A percentile compares a stretch with the other conserved stretches of the same genome.
These are phyloP conservation scores for Drosophila kikkawai DNA, from an alignment of 1,140 invertebrate species.

Conservation along the genomic window DNA sequence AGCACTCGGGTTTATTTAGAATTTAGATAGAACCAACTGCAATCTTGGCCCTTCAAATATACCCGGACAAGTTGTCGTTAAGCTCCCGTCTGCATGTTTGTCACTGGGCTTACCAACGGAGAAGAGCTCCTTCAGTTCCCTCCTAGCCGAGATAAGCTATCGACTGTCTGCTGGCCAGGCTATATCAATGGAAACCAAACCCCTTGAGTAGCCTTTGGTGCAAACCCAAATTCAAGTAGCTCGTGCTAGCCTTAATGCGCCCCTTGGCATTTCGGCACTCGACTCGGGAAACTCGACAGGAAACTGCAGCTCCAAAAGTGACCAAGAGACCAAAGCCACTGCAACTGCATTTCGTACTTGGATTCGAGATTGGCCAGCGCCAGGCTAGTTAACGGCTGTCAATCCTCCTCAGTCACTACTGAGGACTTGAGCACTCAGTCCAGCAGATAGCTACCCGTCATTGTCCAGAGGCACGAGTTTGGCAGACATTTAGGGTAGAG, in stretches of 20 bases:
- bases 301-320: slow-evolving; percentile 54
- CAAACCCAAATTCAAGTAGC: slow-evolving; percentile 42
- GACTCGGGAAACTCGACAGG: slow-evolving; percentile 18
- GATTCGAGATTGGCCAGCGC: slow-evolving; percentile 43
- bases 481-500: neutral
- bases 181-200: slow-evolving; percentile 15
- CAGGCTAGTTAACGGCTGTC: slow-evolving; percentile 42
- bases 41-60: slow-evolving; percentile 26
- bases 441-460: slow-evolving; percentile 60
- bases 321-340: slow-evolving; percentile 33
- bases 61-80: slow-evolving; percentile 34
- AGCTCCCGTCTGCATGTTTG: slow-evolving; percentile 45
- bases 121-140: slow-evolving; percentile 9
- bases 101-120: neutral
- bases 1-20: neutral
- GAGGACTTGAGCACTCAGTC: neutral
- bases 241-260: slow-evolving; percentile 44
- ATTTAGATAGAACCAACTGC: slow-evolving; percentile 5
- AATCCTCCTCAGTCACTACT: slow-evolving; percentile 22
- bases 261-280: slow-evolving; percentile 35
- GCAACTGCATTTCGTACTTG: slow-evolving; percentile 44
- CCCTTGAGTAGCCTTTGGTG: slow-evolving; percentile 18
- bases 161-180: slow-evolving; percentile 6
- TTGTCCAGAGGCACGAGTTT: slow-evolving; percentile 65
- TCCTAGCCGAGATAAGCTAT: slow-evolving; percentile 48